Evolutionary conservation across 2,797 vertebrate species (phyloP).

Genomic region (Enteromius unitaeniatus): DNA sequence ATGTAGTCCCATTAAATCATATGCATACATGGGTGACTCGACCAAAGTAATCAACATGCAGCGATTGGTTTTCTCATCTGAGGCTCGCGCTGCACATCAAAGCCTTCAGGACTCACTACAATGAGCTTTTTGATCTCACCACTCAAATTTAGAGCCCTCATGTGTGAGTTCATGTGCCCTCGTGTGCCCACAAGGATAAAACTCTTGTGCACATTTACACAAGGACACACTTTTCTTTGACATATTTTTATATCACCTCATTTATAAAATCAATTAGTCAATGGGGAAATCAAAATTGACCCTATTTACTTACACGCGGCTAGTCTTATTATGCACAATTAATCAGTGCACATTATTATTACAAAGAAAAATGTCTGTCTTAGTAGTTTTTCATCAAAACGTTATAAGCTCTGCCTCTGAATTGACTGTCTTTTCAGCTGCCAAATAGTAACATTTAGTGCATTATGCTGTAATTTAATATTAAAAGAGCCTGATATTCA

Average conservation of each 20-base stretch:
- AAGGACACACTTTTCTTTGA: slow-evolving; percentile 1
- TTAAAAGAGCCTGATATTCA: not conserved
- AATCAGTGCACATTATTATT: not conserved
- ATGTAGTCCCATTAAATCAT: slow-evolving; percentile 62
- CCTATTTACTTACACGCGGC: not conserved
- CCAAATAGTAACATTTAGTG: not conserved
- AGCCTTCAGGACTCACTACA: slow-evolving; percentile 60
- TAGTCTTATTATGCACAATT: not conserved
- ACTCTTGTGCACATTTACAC: not conserved
- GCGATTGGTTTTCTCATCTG: slow-evolving; percentile 59
- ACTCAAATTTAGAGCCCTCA: slow-evolving; percentile 49
- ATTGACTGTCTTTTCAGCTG: not conserved
- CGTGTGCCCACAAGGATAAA: slow-evolving; percentile 24
- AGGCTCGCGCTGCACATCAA: slow-evolving; percentile 71
- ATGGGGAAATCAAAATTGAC: not conserved
- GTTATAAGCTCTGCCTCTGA: not conserved
- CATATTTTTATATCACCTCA: not conserved
- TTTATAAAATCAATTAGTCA: not conserved
- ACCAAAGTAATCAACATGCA: slow-evolving; percentile 62
- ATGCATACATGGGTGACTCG: slow-evolving; percentile 65
- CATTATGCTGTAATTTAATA: not conserved
- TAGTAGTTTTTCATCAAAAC: not conserved
- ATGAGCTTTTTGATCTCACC: slow-evolving; percentile 59
- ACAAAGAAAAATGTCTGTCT: not conserved
- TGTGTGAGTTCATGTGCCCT: slow-evolving; percentile 57